These are phyloP conservation scores for Cephalopholis sonnerati DNA, from an alignment of 2,113 vertebrate species.

Conservation along the genomic window DNA sequence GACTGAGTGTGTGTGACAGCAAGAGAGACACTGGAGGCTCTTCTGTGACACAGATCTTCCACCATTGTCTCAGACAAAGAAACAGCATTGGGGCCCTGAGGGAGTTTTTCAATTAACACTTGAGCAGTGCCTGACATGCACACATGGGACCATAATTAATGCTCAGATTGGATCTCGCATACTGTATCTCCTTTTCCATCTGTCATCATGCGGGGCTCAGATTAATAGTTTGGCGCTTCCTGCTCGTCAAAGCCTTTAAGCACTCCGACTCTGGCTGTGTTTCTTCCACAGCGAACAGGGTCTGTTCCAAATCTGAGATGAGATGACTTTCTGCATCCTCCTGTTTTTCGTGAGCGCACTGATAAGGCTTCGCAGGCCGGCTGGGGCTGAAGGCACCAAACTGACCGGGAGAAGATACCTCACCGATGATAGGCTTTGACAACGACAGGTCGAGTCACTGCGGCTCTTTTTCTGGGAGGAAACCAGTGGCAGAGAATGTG, in stretches of 20 bases:
- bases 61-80: slow-evolving; percentile 62
- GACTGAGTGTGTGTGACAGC: slow-evolving; percentile 33
- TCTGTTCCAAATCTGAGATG: slow-evolving; percentile 70
- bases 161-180: slow-evolving; percentile 73
- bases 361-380: slow-evolving; percentile 63
- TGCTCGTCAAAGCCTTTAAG: slow-evolving; percentile 71
- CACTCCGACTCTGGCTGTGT: slow-evolving; percentile 64
- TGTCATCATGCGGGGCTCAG: slow-evolving; percentile 67
- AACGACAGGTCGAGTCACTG: slow-evolving; percentile 51
- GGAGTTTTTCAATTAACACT: slow-evolving; percentile 65
- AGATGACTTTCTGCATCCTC: slow-evolving; percentile 65
- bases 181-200: slow-evolving; percentile 80
- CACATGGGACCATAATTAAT: slow-evolving; percentile 64
- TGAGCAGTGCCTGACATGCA: slow-evolving; percentile 40
- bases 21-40: slow-evolving; percentile 60
- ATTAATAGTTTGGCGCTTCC: slow-evolving; percentile 78
- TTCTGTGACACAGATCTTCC: slow-evolving; percentile 73
- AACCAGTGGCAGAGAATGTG: slow-evolving; percentile 18
- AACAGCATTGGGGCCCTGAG: slow-evolving; percentile 48
- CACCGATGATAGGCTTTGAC: slow-evolving; percentile 33
- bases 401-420: slow-evolving; percentile 58
- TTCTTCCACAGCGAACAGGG: slow-evolving; percentile 47
- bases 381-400: slow-evolving; percentile 52
- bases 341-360: slow-evolving; percentile 46
- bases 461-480: slow-evolving; percentile 23